These are phyloP conservation scores for Cercocebus atys DNA, from an alignment of 2,113 vertebrate species.

Conservation along the genomic window DNA sequence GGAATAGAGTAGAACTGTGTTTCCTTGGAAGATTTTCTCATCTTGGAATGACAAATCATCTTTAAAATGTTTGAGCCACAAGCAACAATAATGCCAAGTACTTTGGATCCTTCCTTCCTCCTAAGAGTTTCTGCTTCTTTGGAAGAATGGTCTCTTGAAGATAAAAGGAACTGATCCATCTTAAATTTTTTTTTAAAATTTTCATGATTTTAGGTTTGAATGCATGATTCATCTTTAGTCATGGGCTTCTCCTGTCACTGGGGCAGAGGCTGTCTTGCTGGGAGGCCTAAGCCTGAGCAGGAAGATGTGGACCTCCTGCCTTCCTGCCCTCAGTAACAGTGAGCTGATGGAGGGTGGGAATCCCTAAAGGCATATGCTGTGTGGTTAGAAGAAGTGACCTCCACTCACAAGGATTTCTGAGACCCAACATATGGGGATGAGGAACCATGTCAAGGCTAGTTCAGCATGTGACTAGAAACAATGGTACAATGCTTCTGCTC, in stretches of 20 bases:
- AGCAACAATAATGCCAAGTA: neutral
- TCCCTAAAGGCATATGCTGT: neutral
- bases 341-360: neutral
- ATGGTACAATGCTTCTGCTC: neutral
- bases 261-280: neutral
- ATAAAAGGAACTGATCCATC: neutral
- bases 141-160: neutral
- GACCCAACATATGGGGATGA: neutral
- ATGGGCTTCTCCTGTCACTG: neutral
- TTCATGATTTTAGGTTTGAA: too few species aligned
- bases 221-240: neutral
- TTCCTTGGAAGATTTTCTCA: neutral
- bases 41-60: neutral
- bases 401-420: neutral
- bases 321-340: neutral
- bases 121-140: neutral
- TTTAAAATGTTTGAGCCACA: neutral
- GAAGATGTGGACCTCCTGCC: neutral
- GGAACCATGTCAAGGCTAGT: neutral
- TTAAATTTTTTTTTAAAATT: too few species aligned
- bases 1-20: neutral
- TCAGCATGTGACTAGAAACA: neutral
- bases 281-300: neutral
- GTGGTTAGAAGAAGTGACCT: neutral
- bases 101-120: neutral